These are phyloP conservation scores for Tetrax tetrax DNA, from an alignment of 2,113 vertebrate species.

Conservation along the genomic window DNA sequence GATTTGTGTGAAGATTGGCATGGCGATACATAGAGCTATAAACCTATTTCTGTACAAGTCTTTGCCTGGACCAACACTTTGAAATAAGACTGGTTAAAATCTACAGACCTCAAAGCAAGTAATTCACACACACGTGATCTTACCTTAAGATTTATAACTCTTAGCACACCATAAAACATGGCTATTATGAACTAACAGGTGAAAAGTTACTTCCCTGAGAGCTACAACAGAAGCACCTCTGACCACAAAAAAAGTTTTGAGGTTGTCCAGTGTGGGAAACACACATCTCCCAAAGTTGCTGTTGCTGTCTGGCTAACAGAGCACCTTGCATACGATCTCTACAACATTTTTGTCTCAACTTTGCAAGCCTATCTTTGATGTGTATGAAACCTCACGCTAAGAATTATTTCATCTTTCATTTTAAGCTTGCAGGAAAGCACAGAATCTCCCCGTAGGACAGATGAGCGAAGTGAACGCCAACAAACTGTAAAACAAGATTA, in stretches of 20 bases:
- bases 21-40: background rate
- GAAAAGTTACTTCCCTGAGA: background rate
- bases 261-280: background rate
- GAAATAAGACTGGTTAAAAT: background rate
- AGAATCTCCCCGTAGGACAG: background rate
- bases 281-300: background rate
- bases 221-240: background rate
- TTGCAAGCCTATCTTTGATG: fast-evolving
- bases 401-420: background rate
- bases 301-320: background rate
- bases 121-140: background rate
- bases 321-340: fast-evolving
- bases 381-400: background rate
- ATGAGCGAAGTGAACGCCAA: background rate
- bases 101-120: background rate
- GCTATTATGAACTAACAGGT: background rate
- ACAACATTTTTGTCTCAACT: background rate
- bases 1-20: background rate
- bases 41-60: background rate
- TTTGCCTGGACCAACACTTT: background rate
- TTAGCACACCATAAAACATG: background rate
- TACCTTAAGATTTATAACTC: background rate
- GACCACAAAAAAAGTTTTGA: background rate
- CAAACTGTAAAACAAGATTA: conserved; percentile 13
- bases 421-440: background rate